Evolutionary conservation across 2,113 vertebrate species (phyloP).

Genomic region (Anarhynchus alexandrinus): DNA sequence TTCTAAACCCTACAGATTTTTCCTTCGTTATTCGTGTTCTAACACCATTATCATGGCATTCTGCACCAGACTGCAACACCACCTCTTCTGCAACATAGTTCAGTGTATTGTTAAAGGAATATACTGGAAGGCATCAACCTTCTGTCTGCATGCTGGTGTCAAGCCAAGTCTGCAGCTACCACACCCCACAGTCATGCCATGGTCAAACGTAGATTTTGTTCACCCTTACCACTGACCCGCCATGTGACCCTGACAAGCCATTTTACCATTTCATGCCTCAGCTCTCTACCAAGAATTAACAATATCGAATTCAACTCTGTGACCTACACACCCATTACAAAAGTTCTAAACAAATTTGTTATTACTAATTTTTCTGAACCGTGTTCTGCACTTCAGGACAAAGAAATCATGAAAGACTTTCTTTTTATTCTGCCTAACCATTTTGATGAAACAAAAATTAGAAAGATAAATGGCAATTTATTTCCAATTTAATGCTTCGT

Average conservation of each 20-base stretch:
- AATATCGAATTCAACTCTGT: background rate
- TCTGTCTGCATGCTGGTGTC: background rate
- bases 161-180: background rate
- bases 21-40: background rate
- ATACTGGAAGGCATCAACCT: background rate
- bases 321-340: background rate
- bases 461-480: background rate
- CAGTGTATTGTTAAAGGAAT: too few species aligned
- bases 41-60: background rate
- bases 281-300: background rate
- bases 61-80: background rate
- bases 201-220: background rate
- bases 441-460: slow-evolving; percentile 11
- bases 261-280: background rate
- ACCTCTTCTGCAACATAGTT: background rate
- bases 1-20: background rate
- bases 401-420: background rate
- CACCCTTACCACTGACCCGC: background rate
- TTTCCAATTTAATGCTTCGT: slow-evolving; percentile 3
- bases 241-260: background rate
- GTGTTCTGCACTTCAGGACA: background rate
- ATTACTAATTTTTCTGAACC: background rate
- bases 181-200: fast-evolving
- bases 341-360: background rate
- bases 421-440: background rate